phyloP scores from a whole-genome alignment of 2,113 vertebrate genomes.

The Philantomba maxwellii region DNA sequence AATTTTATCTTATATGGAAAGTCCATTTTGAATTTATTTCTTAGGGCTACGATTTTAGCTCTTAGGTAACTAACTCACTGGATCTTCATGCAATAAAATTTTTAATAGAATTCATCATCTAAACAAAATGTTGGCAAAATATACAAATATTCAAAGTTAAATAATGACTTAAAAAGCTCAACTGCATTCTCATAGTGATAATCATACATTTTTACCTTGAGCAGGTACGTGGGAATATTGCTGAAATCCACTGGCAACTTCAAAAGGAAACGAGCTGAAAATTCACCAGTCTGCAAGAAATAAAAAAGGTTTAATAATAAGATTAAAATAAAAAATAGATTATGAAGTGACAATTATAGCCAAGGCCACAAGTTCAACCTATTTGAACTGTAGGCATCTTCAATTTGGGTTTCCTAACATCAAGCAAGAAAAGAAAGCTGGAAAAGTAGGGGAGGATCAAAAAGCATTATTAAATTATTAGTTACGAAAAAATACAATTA shows the following conservation, averaged over 20 bases:
- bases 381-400: constrained; percentile 39
- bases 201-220: constrained; percentile 88
- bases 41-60: constrained; percentile 1
- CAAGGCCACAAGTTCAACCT: constrained; percentile 44
- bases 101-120: constrained; percentile 34
- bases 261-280: constrained; percentile 96
- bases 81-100: background rate
- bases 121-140: background rate
- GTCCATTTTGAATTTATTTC: background rate
- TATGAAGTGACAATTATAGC: constrained; percentile 28
- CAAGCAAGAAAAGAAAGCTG: constrained; percentile 15
- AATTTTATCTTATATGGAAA: constrained; percentile 2
- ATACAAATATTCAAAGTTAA: constrained; percentile 15
- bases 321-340: constrained; percentile 31
- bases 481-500: constrained; percentile 49
- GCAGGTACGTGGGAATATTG: constrained; percentile 97
- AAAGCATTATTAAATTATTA: constrained; percentile 41
- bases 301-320: constrained; percentile 58
- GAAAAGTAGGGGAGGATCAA: background rate
- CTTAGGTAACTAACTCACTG: background rate
- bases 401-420: background rate
- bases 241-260: constrained; percentile 98
- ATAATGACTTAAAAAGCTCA: constrained; percentile 22
- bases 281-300: constrained; percentile 92
- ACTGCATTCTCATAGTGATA: constrained; percentile 40